Percentiles rank a stretch among this genome's conserved stretches.
These are phyloP conservation scores for Diceros bicornis DNA, from an alignment of 2,797 vertebrate species.

Conservation along the genomic window DNA sequence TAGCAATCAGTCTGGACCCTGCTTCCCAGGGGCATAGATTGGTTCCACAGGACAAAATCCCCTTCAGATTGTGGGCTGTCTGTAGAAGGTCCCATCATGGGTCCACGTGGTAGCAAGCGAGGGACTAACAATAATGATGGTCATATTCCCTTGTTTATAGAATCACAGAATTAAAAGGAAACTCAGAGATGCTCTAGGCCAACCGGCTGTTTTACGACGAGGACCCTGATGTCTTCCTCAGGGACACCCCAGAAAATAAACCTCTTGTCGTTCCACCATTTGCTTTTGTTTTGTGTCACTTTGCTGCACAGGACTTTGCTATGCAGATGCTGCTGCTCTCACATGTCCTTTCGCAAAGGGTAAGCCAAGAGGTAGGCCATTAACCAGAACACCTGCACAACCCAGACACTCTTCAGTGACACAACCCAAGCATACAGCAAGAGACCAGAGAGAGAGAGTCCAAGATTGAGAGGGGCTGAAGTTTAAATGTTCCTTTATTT, in stretches of 20 bases:
- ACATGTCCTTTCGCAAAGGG: not conserved
- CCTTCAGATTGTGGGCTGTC: not conserved
- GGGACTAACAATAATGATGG: not conserved
- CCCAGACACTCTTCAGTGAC: not conserved
- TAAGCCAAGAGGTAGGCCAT: not conserved
- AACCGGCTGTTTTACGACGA: not conserved
- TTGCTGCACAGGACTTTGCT: conserved; percentile 22
- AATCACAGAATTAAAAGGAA: not conserved
- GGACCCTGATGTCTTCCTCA: not conserved
- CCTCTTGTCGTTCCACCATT: not conserved
- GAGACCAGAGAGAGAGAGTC: not conserved
- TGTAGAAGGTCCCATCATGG: not conserved
- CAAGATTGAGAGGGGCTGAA: not conserved
- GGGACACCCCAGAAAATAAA: not conserved
- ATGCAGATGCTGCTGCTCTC: not conserved
- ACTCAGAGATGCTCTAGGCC: not conserved
- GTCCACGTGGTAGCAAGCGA: not conserved
- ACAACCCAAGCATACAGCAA: not conserved
- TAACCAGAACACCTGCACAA: not conserved
- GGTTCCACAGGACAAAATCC: not conserved
- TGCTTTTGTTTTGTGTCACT: not conserved
- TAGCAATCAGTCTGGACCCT: not conserved
- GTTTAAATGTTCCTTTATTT: not conserved
- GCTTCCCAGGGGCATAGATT: not conserved
- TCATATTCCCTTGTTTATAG: not conserved